Evolutionary conservation across 2,113 vertebrate genomes (phyloP).

Genomic region (Cisticola juncidis): DNA sequence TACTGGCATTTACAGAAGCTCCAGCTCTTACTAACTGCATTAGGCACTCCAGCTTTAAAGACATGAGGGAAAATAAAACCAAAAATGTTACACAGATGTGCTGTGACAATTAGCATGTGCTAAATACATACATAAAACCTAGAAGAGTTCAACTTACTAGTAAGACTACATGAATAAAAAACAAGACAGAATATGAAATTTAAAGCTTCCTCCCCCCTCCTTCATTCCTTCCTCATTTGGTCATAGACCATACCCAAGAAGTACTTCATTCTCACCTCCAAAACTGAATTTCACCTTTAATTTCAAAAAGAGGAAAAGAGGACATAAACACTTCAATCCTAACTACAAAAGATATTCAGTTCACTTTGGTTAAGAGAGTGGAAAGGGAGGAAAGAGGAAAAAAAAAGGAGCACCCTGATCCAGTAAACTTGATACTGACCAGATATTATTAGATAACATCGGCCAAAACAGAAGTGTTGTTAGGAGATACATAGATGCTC

Average conservation of each 20-base stretch:
- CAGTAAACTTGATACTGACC: background rate
- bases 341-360: background rate
- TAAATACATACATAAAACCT: background rate
- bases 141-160: background rate
- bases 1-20: constrained; percentile 86
- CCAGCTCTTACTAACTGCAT: constrained; percentile 89
- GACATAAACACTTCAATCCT: background rate
- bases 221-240: background rate
- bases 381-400: rapidly evolving
- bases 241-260: background rate
- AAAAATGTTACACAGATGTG: background rate
- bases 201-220: background rate
- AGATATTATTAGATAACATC: background rate
- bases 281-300: background rate
- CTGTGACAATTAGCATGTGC: background rate
- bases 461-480: background rate
- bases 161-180: background rate
- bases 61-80: constrained; percentile 16
- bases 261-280: background rate
- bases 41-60: constrained; percentile 90
- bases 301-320: background rate
- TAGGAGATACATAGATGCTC: background rate
- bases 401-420: background rate
- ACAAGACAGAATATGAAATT: background rate
- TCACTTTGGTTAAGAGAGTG: background rate